Evolutionary conservation across 2,113 vertebrate species (phyloP).

Genomic region (Dascyllus trimaculatus): DNA sequence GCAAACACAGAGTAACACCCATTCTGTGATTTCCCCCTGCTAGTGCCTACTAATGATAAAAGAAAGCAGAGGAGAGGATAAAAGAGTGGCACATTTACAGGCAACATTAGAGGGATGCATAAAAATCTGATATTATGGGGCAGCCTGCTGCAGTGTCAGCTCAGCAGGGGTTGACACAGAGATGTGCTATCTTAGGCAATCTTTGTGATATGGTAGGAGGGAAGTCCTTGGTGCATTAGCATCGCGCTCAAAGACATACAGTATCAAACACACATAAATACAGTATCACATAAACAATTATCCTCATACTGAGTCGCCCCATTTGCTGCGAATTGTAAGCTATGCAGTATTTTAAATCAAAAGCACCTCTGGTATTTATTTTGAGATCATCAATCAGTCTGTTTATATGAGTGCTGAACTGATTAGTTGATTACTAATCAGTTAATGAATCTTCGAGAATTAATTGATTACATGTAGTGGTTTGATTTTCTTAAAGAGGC

Average conservation of each 20-base stretch:
- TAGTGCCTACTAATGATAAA: conserved; percentile 53
- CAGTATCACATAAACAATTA: neutral
- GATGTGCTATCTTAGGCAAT: conserved; percentile 68
- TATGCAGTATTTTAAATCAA: conserved; percentile 20
- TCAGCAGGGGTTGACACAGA: conserved; percentile 65
- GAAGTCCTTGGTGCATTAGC: conserved; percentile 56
- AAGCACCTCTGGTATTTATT: neutral
- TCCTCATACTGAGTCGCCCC: neutral
- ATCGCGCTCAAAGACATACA: conserved; percentile 21
- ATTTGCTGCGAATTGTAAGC: neutral
- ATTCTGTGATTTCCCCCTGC: conserved; percentile 12
- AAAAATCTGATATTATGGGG: conserved; percentile 75
- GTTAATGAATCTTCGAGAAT: neutral
- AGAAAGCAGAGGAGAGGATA: conserved; percentile 64
- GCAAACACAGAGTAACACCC: conserved; percentile 30
- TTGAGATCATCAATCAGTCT: conserved; percentile 2
- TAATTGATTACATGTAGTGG: neutral
- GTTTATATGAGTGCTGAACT: neutral
- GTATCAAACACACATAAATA: neutral
- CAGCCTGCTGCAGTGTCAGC: conserved; percentile 69
- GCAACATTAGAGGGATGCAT: conserved; percentile 69
- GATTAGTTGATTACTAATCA: neutral
- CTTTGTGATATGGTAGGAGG: conserved; percentile 48
- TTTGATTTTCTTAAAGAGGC: neutral
- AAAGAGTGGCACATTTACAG: conserved; percentile 71